These are phyloP conservation scores for Antheraea pernyi DNA, from an alignment of 1,140 invertebrate genomes.

Conservation along the genomic window DNA sequence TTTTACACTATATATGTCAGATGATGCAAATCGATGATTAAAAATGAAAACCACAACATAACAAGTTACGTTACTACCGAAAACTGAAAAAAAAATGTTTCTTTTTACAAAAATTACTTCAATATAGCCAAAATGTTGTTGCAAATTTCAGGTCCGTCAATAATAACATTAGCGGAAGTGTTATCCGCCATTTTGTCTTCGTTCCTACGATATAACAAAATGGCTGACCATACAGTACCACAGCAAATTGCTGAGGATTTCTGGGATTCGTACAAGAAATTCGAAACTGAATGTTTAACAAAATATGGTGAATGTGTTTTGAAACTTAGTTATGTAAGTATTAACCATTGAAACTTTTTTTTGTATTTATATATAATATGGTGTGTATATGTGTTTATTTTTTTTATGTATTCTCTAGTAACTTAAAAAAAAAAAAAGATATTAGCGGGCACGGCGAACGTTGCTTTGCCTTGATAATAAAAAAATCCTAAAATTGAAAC, in stretches of 20 bases:
- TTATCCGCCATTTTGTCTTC: slow-evolving; percentile 59
- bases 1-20: no score
- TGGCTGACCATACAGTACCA: slow-evolving; percentile 69
- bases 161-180: slow-evolving; percentile 56
- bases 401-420: no score
- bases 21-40: no score
- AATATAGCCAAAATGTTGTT: not conserved
- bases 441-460: no score
- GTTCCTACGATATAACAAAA: slow-evolving; percentile 54
- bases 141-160: slow-evolving; percentile 57
- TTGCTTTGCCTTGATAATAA: not conserved
- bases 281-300: slow-evolving; percentile 53
- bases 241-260: slow-evolving; percentile 56
- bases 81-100: no score
- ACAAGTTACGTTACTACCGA: no score
- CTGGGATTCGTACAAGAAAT: slow-evolving; percentile 47
- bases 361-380: slow-evolving; percentile 2
- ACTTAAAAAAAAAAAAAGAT: no score
- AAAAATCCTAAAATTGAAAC: not conserved
- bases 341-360: slow-evolving; percentile 5
- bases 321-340: slow-evolving; percentile 63
- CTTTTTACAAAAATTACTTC: no score
- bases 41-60: no score
- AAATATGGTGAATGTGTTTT: slow-evolving; percentile 58
- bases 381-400: no score